Conservation (phyloP, 2,113 vertebrate species). For the Apeltes quadracus region DNA sequence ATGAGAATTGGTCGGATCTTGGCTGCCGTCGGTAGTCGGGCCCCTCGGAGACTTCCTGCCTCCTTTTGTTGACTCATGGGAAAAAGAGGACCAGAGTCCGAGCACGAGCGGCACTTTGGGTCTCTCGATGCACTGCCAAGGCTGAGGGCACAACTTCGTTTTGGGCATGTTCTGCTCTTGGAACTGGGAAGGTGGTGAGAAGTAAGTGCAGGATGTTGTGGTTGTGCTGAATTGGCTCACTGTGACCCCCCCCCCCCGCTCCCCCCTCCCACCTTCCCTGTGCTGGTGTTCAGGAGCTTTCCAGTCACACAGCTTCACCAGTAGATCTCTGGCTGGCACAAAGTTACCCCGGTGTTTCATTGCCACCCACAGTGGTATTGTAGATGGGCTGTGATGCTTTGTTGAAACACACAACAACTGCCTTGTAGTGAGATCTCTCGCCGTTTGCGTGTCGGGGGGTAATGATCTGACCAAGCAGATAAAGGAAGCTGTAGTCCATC, state of each 20-base stretch:
- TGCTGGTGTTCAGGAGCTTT: slow-evolving; percentile 1
- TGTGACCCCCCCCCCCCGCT: too few relatives aligned
- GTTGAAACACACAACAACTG: slow-evolving; percentile 35
- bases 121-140: slow-evolving; percentile 23
- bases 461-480: slow-evolving; percentile 46
- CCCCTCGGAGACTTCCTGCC: slow-evolving; percentile 60
- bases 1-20: slow-evolving; percentile 48
- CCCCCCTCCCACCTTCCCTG: background rate
- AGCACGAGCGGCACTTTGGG: slow-evolving; percentile 36
- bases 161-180: slow-evolving; percentile 14
- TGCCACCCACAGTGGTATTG: slow-evolving; percentile 27
- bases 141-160: slow-evolving; percentile 22
- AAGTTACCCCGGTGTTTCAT: slow-evolving; percentile 21
- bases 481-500: slow-evolving; percentile 22
- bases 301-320: slow-evolving; percentile 3
- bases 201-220: slow-evolving; percentile 4
- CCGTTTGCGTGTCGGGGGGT: slow-evolving; percentile 41
- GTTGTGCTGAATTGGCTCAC: background rate
- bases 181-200: slow-evolving; percentile 4
- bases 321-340: slow-evolving; percentile 12
- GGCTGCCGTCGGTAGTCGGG: slow-evolving; percentile 52
- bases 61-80: slow-evolving; percentile 68
- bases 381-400: slow-evolving; percentile 38
- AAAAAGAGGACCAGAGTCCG: slow-evolving; percentile 58
- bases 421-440: slow-evolving; percentile 32